These are phyloP conservation scores for Solea senegalensis DNA, from an alignment of 2,113 vertebrate genomes.

Conservation along the genomic window DNA sequence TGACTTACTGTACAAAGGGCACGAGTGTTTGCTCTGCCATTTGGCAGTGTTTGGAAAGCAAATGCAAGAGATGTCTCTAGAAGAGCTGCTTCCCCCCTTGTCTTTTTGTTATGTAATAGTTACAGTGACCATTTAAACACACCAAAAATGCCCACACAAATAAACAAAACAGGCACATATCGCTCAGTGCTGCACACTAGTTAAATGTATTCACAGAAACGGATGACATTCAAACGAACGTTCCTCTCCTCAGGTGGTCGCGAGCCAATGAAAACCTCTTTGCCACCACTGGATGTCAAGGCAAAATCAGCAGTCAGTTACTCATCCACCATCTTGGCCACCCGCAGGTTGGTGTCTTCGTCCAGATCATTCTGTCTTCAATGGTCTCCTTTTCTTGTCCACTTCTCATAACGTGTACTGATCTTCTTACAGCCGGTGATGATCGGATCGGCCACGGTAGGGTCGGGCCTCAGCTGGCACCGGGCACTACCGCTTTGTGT, in stretches of 20 bases:
- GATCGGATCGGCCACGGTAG: slow-evolving; percentile 86
- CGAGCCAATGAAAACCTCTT: slow-evolving; percentile 92
- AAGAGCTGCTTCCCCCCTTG: too few relatives aligned
- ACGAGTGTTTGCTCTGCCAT: too few relatives aligned
- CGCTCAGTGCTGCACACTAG: too few relatives aligned
- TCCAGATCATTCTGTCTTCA: not conserved
- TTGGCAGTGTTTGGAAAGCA: too few relatives aligned
- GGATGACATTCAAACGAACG: not conserved
- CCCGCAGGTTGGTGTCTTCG: slow-evolving; percentile 85
- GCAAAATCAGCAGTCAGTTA: slow-evolving; percentile 90
- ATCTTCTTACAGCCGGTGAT: slow-evolving; percentile 85
- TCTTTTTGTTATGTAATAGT: too few relatives aligned
- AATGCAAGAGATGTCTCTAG: too few relatives aligned
- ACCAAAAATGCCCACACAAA: too few relatives aligned
- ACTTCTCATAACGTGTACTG: not conserved
- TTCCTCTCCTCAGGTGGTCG: slow-evolving; percentile 86
- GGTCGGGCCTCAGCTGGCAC: slow-evolving; percentile 95
- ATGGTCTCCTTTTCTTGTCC: not conserved
- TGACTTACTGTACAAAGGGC: too few relatives aligned
- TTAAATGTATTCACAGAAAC: too few relatives aligned
- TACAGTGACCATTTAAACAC: too few relatives aligned
- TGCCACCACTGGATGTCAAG: slow-evolving; percentile 94
- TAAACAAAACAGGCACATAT: too few relatives aligned
- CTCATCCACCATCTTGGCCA: slow-evolving; percentile 96
- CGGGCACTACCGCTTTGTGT: slow-evolving; percentile 91